phyloP scores from a whole-genome alignment of 2,888 invertebrate genomes.

The Pandemis heparana region DNA sequence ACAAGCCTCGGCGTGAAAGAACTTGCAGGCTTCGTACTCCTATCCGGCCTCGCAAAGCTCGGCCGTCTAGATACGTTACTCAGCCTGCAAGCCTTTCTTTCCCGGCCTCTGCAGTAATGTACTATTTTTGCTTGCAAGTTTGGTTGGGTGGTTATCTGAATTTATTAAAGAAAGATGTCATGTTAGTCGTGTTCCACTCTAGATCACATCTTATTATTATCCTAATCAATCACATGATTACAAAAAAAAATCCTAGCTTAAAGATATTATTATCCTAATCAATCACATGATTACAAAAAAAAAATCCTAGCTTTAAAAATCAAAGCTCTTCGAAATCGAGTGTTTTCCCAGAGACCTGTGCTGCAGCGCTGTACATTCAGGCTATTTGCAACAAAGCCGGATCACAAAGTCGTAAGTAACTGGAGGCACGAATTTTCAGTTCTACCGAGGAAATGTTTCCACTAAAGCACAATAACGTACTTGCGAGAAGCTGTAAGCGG shows the following conservation, averaged over 20 bases:
- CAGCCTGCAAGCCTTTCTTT: too few relatives aligned
- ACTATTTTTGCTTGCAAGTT: too few relatives aligned
- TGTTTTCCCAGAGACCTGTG: slow-evolving; percentile 10
- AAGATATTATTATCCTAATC: too few relatives aligned
- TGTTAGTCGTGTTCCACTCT: too few relatives aligned
- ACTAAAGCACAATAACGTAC: slow-evolving; percentile 78
- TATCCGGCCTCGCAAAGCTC: too few relatives aligned
- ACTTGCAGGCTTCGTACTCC: too few relatives aligned
- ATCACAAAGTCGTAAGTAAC: slow-evolving; percentile 59
- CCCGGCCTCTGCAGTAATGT: too few relatives aligned
- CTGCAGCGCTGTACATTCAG: slow-evolving; percentile 21
- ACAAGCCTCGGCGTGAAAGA: too few relatives aligned
- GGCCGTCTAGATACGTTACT: too few relatives aligned
- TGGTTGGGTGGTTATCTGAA: too few relatives aligned
- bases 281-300: background rate
- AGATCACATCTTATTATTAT: too few relatives aligned
- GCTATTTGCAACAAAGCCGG: slow-evolving; percentile 58
- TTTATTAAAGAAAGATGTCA: too few relatives aligned
- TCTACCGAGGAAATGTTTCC: slow-evolving; percentile 71
- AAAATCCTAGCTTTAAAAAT: background rate
- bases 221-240: background rate
- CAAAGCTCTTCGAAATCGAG: slow-evolving; percentile 19
- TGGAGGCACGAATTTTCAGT: slow-evolving; percentile 54
- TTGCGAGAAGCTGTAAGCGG: slow-evolving; percentile 78
- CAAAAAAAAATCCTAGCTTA: background rate